Conservation (phyloP, 2,113 vertebrate species). For the Ameiurus melas region DNA sequence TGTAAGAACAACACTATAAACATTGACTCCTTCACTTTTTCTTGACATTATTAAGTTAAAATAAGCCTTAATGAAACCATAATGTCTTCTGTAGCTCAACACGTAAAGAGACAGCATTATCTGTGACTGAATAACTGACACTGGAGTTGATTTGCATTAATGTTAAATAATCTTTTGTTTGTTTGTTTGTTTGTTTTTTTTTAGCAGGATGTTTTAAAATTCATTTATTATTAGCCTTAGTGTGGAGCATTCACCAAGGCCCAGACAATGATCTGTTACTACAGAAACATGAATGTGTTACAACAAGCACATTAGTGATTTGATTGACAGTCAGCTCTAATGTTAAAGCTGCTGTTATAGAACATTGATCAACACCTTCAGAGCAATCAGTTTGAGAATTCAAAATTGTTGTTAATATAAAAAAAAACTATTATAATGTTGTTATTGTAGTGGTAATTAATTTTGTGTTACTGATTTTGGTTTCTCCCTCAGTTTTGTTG, state of each 20-base stretch:
- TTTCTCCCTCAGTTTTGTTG: conserved; percentile 11
- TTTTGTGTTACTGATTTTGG: not conserved
- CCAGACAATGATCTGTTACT: not conserved
- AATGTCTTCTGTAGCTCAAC: too few species aligned
- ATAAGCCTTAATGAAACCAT: not conserved
- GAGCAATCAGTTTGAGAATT: not conserved
- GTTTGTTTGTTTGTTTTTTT: too few species aligned
- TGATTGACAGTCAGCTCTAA: not conserved
- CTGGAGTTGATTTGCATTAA: not conserved
- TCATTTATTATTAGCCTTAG: not conserved
- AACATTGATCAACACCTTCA: not conserved
- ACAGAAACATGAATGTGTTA: not conserved
- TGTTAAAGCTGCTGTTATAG: not conserved
- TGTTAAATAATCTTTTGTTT: not conserved
- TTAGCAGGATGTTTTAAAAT: not conserved
- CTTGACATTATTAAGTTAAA: not conserved
- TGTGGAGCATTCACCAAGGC: not conserved
- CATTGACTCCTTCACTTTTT: not conserved
- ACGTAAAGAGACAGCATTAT: not conserved
- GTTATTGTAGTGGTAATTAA: not conserved
- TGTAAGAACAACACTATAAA: not conserved
- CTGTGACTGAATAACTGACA: not conserved
- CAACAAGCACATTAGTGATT: not conserved
- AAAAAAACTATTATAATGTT: not conserved
- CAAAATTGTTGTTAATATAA: not conserved